Base-by-base conservation (phyloP, 2,797 vertebrate genomes). In the Cirrhinus molitorella region DNA sequence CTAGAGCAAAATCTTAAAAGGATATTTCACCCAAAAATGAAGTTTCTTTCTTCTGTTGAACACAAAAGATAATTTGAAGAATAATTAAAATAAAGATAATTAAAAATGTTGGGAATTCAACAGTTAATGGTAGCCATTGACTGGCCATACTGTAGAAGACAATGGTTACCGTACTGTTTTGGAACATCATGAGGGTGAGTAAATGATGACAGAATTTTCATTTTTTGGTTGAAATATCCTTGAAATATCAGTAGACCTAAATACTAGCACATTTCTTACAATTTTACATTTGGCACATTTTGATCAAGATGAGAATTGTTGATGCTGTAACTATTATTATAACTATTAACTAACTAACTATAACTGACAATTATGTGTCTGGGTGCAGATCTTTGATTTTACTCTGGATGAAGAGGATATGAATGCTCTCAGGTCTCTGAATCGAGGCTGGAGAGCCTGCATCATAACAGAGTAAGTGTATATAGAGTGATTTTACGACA, bases 381-480 rank as follows among this genome's bases (percentile, higher is more conserved):
- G 37, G n/a, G 16, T 61, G 31, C 77, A 89, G 88, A 86, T 87
- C 47, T 89, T 87, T 91, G 92, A 93, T 85, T 95, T 95, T 81
- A 78, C 68, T 53, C 89, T 95, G 87, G 88, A 88, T 37, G 88
- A 93, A 4, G 93, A 94, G 1, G 94, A 95, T 86, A 91, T 95
- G 92, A 74, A 0, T 1, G 77, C 89, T 0, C 91, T 96, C 45
- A 88, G 73, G 55, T 91, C 90, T 21, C 91, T 96, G 59, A 81
- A 95, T 87, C 92, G 94, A 70, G 93, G 92, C 1, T 95, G 94
- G 94, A 94, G 28, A 85, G 55, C 90, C 73, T 90, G 85, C 40
- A 0, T 17, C 0, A 5, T 92, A 0, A 86, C 92, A 0, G 40
- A 88, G 95, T 95, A 87, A 91, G 94, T 65, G 2, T 49, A 16